Evolutionary conservation across 2,113 vertebrate genomes (phyloP), one percentile per base, ranked within the genome.

Genomic region (Gracilinanus agilis): DNA sequence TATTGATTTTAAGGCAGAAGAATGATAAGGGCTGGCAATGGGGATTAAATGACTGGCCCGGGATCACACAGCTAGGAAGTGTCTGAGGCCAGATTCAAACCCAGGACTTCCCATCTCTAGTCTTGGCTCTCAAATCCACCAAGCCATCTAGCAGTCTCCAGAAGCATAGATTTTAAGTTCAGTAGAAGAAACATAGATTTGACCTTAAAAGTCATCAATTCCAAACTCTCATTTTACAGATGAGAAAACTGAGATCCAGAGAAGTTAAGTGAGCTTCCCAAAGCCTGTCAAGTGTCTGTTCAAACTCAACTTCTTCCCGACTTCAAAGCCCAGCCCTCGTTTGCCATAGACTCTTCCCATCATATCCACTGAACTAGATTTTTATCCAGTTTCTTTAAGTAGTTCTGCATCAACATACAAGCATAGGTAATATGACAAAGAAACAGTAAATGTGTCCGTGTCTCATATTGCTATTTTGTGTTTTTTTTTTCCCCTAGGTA

Each of bases 401-500:
- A 56, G 24, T n/a, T 95, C 54, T 67, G 7, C 95, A 90, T 91
- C 83, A 90, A 83, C 2, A 89, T 75, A 16, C 11, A 93, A 3
- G 23, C 13, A 25, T 67, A 34, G 91, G 88, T 92, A 13, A 92
- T 96, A 25, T 9, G 58, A 55, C 56, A 44, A 53, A 88, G 75
- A 54, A 54, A 34, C 29, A 24, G 24, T 0, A 0, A 19, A 19
- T 10, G 16, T 27, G 29, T 1, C 24, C 9, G 67, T 93, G 53
- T 5, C 56, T 97, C 90, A 97, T 56, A n/a, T 96, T 95, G 67
- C 21, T 9, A 61, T 89, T 12, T 0, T 55, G 10, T 95, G 89
- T 96, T 24, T 56, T 67, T 83, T 21, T 40, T 83, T 67, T 3
- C 93, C 97, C 97, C 44, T 92, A 99, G 99, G 91, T 44, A 98